phyloP scores from a whole-genome alignment of 1,140 invertebrate species.

The Camponotus vicinus region DNA sequence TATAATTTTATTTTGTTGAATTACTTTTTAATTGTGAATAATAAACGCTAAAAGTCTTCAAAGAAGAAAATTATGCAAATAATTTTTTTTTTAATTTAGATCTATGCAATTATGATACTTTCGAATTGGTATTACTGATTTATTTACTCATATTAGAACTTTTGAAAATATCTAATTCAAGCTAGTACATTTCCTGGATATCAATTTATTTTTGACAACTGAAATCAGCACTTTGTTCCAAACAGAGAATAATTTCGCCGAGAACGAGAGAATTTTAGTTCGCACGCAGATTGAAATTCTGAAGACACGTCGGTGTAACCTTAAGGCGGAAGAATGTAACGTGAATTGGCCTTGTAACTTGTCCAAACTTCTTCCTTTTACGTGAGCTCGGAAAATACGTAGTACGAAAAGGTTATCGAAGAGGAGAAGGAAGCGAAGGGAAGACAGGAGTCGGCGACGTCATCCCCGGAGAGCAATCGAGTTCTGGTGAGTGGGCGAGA shows the following conservation, averaged over 20 bases:
- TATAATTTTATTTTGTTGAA: slow-evolving; percentile 3
- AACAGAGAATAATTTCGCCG: slow-evolving; percentile 29
- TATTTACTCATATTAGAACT: slow-evolving; percentile 16
- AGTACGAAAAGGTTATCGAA: slow-evolving; percentile 60
- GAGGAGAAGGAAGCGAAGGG: slow-evolving; percentile 27
- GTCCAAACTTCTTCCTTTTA: slow-evolving; percentile 19
- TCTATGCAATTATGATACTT: slow-evolving; percentile 14
- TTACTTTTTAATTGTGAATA: not conserved
- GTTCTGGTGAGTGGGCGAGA: slow-evolving; percentile 72
- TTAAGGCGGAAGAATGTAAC: slow-evolving; percentile 46
- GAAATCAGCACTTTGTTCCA: slow-evolving; percentile 8
- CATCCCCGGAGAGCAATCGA: slow-evolving; percentile 76
- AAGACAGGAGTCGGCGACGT: slow-evolving; percentile 31
- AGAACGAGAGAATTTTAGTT: slow-evolving; percentile 12
- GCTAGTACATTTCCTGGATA: slow-evolving; percentile 18
- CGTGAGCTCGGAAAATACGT: slow-evolving; percentile 50
- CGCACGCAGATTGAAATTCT: slow-evolving; percentile 48
- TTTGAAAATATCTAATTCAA: not conserved
- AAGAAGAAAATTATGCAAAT: slow-evolving; percentile 6
- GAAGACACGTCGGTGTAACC: slow-evolving; percentile 31
- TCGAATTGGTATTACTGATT: slow-evolving; percentile 10
- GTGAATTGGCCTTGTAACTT: slow-evolving; percentile 52
- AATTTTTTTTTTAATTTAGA: slow-evolving; percentile 4
- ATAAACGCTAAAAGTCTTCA: not conserved
- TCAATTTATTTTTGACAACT: slow-evolving; percentile 28